Evolutionary conservation across 2,113 vertebrate genomes (phyloP).

Genomic region (Pantherophis guttatus): DNA sequence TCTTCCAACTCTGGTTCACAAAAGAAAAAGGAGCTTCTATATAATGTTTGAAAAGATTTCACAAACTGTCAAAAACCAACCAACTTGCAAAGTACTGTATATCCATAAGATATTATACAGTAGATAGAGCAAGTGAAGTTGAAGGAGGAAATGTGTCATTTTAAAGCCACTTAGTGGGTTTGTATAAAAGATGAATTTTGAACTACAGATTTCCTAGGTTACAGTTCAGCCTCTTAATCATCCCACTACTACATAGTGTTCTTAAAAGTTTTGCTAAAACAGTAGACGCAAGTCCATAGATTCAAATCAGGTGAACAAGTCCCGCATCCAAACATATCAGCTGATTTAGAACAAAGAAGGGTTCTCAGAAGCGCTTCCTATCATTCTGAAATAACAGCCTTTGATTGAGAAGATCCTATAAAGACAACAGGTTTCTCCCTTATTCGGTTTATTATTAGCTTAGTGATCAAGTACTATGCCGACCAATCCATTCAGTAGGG

Average conservation of each 20-base stretch:
- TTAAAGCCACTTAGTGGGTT: background rate
- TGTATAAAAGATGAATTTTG: background rate
- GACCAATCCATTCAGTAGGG: constrained; percentile 61
- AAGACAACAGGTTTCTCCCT: constrained; percentile 66
- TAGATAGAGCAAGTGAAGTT: background rate
- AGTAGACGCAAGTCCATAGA: background rate
- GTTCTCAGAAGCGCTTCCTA: constrained; percentile 51
- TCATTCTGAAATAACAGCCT: constrained; percentile 53
- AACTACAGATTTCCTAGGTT: background rate
- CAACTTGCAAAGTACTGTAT: background rate
- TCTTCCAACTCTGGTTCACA: background rate
- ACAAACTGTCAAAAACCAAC: background rate
- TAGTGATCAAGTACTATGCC: constrained; percentile 60
- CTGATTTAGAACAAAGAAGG: constrained; percentile 39
- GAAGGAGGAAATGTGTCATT: background rate
- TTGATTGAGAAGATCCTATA: constrained; percentile 54
- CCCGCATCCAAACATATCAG: constrained; percentile 39
- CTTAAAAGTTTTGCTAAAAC: background rate
- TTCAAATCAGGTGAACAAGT: background rate
- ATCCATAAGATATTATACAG: background rate
- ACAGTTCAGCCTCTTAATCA: background rate
- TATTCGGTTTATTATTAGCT: constrained; percentile 52
- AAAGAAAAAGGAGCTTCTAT: background rate
- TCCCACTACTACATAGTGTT: too few species aligned
- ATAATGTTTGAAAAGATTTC: background rate